These are phyloP conservation scores for Tanytarsus gracilentus DNA, from an alignment of 2,888 invertebrate species.

Conservation along the genomic window DNA sequence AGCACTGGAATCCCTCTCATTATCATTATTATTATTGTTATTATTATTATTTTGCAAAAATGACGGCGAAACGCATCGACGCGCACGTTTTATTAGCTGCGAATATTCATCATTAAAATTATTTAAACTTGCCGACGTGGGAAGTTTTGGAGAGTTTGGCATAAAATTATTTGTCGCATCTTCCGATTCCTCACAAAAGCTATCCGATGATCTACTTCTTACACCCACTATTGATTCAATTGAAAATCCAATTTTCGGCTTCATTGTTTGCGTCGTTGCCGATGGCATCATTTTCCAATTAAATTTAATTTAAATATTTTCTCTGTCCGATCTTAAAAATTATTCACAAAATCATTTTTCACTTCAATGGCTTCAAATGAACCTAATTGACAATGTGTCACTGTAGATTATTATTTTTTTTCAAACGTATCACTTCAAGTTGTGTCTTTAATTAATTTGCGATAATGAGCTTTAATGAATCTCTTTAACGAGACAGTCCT, in stretches of 20 bases:
- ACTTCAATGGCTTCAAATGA: too few relatives aligned
- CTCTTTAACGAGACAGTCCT: background rate
- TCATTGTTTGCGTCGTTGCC: conserved; percentile 90
- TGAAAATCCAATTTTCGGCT: conserved; percentile 89
- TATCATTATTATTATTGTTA: background rate
- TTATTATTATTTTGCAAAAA: background rate
- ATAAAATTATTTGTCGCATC: conserved; percentile 22
- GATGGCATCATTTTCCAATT: conserved; percentile 71
- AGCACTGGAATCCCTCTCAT: conserved; percentile 11
- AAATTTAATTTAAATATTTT: background rate
- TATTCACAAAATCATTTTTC: background rate
- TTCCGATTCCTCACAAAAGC: conserved; percentile 32
- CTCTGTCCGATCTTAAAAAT: background rate
- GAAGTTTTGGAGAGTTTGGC: background rate
- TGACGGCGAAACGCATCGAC: background rate
- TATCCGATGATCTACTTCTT: conserved; percentile 29
- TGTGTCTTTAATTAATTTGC: conserved; percentile 21
- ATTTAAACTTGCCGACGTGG: background rate
- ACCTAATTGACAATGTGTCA: too few relatives aligned
- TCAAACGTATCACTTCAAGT: background rate
- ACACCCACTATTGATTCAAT: conserved; percentile 85
- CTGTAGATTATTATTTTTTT: too few relatives aligned
- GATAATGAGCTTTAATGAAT: conserved; percentile 23
- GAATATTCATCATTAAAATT: conserved; percentile 1
- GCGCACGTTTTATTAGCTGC: background rate